Base-by-base conservation (phyloP, 2,888 invertebrate species). In the Leptura quadrifasciata region DNA sequence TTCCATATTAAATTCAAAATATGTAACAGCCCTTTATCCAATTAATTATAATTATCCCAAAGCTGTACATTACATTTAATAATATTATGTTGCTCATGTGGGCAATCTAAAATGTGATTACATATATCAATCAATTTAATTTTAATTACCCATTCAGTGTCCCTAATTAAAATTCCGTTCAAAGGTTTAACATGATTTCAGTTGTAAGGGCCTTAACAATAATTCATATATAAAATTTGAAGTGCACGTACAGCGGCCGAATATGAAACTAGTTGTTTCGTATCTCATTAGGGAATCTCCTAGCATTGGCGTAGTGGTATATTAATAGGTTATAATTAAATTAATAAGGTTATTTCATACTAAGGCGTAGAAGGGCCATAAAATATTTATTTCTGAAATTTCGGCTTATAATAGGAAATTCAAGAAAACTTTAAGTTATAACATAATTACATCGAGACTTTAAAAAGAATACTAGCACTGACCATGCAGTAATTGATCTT, bases 111-210 rank as follows among this genome's bases (percentile, higher is more conserved):
- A 68, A 61, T 69, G 61, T 69, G 69, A 74, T 63, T 69, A 74
- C 69, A 54, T 63, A 69, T 69, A 74, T 63, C 74, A 69, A 74
- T 74, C 69, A 74, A 74, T 74, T 74, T 68, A 64, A 63, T 54
- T 55, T 74, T 63, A 69, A 65, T 67, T 60, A 74, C 21, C 52
- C 73, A 52, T 67, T 60, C 24, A 58, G 73, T 58, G 54, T 52
- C 76, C 73, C 75, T 79, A 79, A 79, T 79, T 79, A 79, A 78
- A 79, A 78, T 78, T 78, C 75, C 76, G 58, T 60, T 69, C 58
- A 68, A 47, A 68, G 55, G 35, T 31, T 24, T n/a, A 55, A 47
- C 69, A 69, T 69, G 58, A 58, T 35, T 69, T 58, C 18, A 58
- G n/a, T 69, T 39, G 58, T 58, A 21, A 58, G 39, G 58, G 39